Percentiles rank a stretch among this genome's conserved stretches.
Evolutionary conservation across 1,140 invertebrate genomes (phyloP).

Genomic region (Drosophila orena): DNA sequence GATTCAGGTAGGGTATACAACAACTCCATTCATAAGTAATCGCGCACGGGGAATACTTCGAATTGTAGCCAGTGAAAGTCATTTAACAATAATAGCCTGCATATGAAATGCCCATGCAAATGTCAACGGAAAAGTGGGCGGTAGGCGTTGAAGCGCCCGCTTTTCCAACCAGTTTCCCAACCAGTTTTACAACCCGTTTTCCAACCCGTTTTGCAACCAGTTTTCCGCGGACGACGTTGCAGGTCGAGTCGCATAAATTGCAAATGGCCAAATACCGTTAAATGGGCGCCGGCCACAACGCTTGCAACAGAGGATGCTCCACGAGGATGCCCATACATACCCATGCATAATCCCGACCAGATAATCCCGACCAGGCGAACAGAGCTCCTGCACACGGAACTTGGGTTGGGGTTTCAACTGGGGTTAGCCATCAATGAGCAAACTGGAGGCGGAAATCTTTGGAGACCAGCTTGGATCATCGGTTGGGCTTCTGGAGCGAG

Average conservation of each 20-base stretch:
- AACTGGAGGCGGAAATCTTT: background rate
- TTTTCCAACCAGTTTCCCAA: background rate
- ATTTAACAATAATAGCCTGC: conserved; percentile 68
- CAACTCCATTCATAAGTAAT: background rate
- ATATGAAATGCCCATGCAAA: conserved; percentile 56
- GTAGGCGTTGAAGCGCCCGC: too few relatives aligned
- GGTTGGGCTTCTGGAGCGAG: background rate
- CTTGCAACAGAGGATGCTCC: conserved; percentile 23
- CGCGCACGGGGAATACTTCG: background rate
- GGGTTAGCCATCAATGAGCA: too few relatives aligned
- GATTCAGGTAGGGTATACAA: background rate
- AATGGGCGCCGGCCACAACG: conserved; percentile 64
- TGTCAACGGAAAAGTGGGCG: background rate
- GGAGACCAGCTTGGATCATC: background rate
- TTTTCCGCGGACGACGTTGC: background rate
- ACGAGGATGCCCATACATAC: too few relatives aligned
- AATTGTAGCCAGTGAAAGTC: conserved; percentile 42
- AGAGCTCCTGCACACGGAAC: background rate
- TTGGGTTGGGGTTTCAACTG: too few relatives aligned
- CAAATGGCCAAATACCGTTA: conserved; percentile 77
- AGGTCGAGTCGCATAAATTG: conserved; percentile 66
- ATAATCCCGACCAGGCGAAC: background rate
- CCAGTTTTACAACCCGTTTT: background rate
- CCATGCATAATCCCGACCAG: conserved; percentile 1
- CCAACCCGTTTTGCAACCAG: background rate